phyloP scores from a whole-genome alignment of 2,113 vertebrate genomes.

The Chaetodon auriga region DNA sequence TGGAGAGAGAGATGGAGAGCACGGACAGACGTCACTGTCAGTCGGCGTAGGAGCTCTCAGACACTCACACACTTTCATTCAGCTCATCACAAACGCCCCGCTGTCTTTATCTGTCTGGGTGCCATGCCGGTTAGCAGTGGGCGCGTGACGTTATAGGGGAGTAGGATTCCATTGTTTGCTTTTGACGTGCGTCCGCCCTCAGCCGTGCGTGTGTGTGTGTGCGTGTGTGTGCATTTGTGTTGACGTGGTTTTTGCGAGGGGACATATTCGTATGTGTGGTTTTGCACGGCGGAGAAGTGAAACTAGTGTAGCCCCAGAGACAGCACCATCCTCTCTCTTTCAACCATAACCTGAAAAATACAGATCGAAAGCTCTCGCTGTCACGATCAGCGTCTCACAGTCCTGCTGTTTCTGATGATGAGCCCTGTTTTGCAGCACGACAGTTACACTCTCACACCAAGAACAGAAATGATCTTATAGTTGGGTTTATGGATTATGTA shows the following conservation, averaged over 20 bases:
- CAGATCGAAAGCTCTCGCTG: slow-evolving; percentile 26
- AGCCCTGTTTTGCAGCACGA: slow-evolving; percentile 25
- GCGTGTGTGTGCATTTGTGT: slow-evolving; percentile 16
- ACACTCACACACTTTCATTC: slow-evolving; percentile 71
- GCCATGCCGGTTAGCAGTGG: slow-evolving; percentile 53
- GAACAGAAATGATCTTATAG: slow-evolving; percentile 16
- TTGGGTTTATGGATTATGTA: slow-evolving; percentile 26
- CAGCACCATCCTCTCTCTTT: slow-evolving; percentile 39
- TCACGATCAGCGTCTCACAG: slow-evolving; percentile 1
- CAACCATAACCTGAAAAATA: slow-evolving; percentile 36
- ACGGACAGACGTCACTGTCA: slow-evolving; percentile 69
- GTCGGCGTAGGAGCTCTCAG: slow-evolving; percentile 65
- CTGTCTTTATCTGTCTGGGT: slow-evolving; percentile 48
- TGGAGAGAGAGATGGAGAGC: slow-evolving; percentile 48
- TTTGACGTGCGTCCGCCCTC: slow-evolving; percentile 68
- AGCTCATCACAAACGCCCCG: slow-evolving; percentile 51
- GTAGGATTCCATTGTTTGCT: slow-evolving; percentile 77
- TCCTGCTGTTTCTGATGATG: slow-evolving; percentile 32
- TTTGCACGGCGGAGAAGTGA: slow-evolving; percentile 79
- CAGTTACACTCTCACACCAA: slow-evolving; percentile 3
- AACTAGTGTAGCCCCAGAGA: slow-evolving; percentile 70
- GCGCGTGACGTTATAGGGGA: slow-evolving; percentile 72
- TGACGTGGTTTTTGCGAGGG: slow-evolving; percentile 18
- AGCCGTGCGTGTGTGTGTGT: neutral
- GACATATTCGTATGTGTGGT: slow-evolving; percentile 54